phyloP scores from a whole-genome alignment of 2,888 invertebrate genomes.

The Mystacides longicornis region DNA sequence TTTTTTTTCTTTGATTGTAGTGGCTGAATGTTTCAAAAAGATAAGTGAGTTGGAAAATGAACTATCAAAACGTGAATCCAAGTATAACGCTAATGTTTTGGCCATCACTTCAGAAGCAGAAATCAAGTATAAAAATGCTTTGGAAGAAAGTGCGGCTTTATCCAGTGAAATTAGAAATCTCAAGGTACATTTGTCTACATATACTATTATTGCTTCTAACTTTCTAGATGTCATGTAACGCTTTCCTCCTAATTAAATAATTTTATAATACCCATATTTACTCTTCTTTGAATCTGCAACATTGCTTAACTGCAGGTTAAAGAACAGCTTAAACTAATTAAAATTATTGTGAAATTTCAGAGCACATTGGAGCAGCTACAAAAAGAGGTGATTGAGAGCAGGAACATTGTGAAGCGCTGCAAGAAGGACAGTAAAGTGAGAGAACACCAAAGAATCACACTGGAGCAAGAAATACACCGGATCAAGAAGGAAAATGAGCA shows the following conservation, averaged over 20 bases:
- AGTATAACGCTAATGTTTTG: slow-evolving; percentile 45
- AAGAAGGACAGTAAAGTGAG: slow-evolving; percentile 6
- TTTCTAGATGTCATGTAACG: neutral
- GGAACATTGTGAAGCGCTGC: slow-evolving; percentile 36
- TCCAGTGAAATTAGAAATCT: slow-evolving; percentile 43
- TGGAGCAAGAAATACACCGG: slow-evolving; percentile 15
- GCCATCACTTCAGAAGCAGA: slow-evolving; percentile 41
- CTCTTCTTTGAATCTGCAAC: too few species aligned
- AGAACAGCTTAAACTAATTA: neutral
- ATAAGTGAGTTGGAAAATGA: slow-evolving; percentile 52
- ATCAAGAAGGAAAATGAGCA: slow-evolving; percentile 14
- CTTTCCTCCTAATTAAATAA: neutral
- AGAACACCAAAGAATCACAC: slow-evolving; percentile 6
- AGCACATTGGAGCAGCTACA: slow-evolving; percentile 44
- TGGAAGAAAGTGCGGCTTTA: slow-evolving; percentile 37
- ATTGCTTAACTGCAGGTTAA: too few species aligned
- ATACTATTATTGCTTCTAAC: neutral
- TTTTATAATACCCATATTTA: neutral
- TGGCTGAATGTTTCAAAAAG: slow-evolving; percentile 51
- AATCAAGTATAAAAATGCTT: slow-evolving; percentile 23
- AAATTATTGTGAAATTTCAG: slow-evolving; percentile 30
- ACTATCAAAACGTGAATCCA: slow-evolving; percentile 44
- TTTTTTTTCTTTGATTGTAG: slow-evolving; percentile 41
- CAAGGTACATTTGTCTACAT: slow-evolving; percentile 33
- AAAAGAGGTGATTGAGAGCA: slow-evolving; percentile 44